Conservation (phyloP, 2,113 vertebrate species). For the Gambusia holbrooki region DNA sequence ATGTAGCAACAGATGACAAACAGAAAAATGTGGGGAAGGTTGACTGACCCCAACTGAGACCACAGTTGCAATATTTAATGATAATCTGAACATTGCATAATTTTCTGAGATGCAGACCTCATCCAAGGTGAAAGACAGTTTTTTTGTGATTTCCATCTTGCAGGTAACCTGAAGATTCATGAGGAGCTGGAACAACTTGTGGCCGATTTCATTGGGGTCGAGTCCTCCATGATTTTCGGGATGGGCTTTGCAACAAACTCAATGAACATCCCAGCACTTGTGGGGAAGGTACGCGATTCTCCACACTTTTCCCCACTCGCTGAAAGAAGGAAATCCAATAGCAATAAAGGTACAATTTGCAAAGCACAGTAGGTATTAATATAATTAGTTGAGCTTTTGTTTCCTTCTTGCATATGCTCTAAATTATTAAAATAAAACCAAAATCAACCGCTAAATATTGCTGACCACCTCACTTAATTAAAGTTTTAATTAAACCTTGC, state of each 20-base stretch:
- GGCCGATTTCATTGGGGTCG: slow-evolving; percentile 86
- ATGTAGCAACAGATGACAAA: neutral
- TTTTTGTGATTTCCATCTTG: slow-evolving; percentile 34
- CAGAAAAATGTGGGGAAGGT: neutral
- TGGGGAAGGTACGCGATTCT: slow-evolving; percentile 86
- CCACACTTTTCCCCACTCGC: neutral
- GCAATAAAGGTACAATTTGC: slow-evolving; percentile 2
- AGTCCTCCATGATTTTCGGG: slow-evolving; percentile 88
- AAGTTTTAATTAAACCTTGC: slow-evolving; percentile 72
- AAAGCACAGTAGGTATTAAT: slow-evolving; percentile 39
- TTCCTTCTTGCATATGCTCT: slow-evolving; percentile 44
- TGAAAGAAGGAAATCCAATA: slow-evolving; percentile 1
- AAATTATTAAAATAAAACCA: slow-evolving; percentile 61
- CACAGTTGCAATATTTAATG: neutral
- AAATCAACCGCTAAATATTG: slow-evolving; percentile 47
- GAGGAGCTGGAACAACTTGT: slow-evolving; percentile 88
- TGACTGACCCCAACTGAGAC: neutral
- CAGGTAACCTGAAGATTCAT: slow-evolving; percentile 89
- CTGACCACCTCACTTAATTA: slow-evolving; percentile 62
- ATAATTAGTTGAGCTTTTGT: slow-evolving; percentile 55
- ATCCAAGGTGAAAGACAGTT: neutral
- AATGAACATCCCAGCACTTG: slow-evolving; percentile 93
- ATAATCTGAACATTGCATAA: neutral
- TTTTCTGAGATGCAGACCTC: neutral
- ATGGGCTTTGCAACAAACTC: slow-evolving; percentile 97